Evolutionary conservation across 2,113 vertebrate species (phyloP), one percentile per base, ranked within the genome.

Genomic region (Aix galericulata): DNA sequence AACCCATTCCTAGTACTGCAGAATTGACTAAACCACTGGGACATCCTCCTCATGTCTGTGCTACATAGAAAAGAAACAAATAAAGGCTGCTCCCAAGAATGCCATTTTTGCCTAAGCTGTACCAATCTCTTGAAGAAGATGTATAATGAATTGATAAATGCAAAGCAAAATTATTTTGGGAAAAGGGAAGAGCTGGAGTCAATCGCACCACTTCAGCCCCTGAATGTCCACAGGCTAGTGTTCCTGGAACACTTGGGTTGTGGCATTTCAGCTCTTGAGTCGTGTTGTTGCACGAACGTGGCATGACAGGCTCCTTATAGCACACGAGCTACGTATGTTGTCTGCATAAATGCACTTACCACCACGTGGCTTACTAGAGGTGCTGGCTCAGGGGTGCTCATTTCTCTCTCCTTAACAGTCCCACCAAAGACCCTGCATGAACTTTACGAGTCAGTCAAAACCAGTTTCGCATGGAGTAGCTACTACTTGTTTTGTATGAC

Each of bases 401-500:
- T 17, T 55, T 94, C 74, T 56, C 48, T 78, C 83, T 73, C 82
- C 55, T 58, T 80, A 82, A 66, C 36, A 82, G 18, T 88, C 59
- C 93, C 91, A 84, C 69, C 42, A 58, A 89, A 91, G 94, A 92
- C 82, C 82, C 95, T 3, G 4, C 20, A 48, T 1, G 21, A 96
- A 89, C 92, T 63, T 90, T 68, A 73, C 0, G 0, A 94, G 64
- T 94, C 92, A 85, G 71, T 92, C 94, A 85, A 72, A 82, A 78
- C 64, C 52, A 89, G 69, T 74, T 93, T 95, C 77, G 32, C 48
- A 3, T 20, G 44, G 86, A 85, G 84, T 82, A 76, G 83, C 72
- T 89, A 88, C 88, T 91, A 13, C 40, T 82, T 89, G 91, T 89
- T 97, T 96, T 93, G 86, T 93, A 95, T 89, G 55, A 62, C 68